Evolutionary conservation across 2,888 invertebrate genomes (phyloP), one percentile per base, ranked within the genome.

Genomic region (Scaptomyza flava): DNA sequence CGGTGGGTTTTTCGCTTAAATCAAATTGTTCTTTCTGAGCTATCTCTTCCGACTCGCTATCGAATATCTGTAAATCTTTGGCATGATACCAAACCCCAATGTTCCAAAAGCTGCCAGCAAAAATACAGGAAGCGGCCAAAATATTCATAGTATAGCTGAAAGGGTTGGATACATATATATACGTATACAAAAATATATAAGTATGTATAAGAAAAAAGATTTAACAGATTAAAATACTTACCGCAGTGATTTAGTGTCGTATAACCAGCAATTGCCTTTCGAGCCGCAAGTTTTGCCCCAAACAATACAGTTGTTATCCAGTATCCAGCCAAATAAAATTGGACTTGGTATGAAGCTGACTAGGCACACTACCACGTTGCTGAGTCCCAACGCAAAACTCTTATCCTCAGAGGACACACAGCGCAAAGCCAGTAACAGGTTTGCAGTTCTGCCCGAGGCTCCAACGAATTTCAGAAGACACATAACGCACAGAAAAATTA

Each of bases 211-310:
- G 77, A 93, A 94, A 1, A 3, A 14, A 12, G 2, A 30, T 94
- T 42, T 2, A 1, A 7, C 8, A 5, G 3, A n/a, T 12, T 17
- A 9, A 7, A 0, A 3, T 6, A 14, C 43, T 41, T 70, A 90
- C 90, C 92, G 87, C 64, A 95, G 91, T 2, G 93, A 92, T 78
- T 93, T 93, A 14, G 94, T 94, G 82, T 95, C 94, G 89, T 95
- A 96, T 3, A 95, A 91, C 95, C 95, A 96, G 85, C 95, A 96
- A 81, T 95, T 95, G 61, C 95, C 95, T 50, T 93, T 94, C 45
- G 93, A 94, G 6, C 94, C 92, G 81, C 95, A 95, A 7, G 94
- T 95, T 88, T 94, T 94, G 4, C 95, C 95, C 95, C 95, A 96
- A 17, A 95, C 94, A 36, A 95, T 89, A 80, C 95, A 96, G 5